Conservation (phyloP, 2,888 invertebrate species). For the Linnaemya vulpina region DNA sequence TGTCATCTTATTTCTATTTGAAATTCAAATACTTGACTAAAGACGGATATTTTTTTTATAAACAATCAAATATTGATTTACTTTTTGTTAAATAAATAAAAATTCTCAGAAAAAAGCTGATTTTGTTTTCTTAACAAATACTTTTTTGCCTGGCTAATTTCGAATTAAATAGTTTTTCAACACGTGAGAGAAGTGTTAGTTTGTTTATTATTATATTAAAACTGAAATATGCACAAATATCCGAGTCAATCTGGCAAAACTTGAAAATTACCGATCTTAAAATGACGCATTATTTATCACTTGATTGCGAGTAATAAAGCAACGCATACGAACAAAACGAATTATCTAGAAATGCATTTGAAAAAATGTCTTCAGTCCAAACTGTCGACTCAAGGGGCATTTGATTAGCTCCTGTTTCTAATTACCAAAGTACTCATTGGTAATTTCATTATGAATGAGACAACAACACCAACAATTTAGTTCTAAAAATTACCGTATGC, state of each 20-base stretch:
- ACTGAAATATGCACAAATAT: neutral
- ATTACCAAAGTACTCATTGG: too few relatives aligned
- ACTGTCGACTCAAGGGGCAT: too few relatives aligned
- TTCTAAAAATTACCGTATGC: too few relatives aligned
- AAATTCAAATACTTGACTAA: slow-evolving; percentile 15
- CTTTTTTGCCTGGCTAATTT: slow-evolving; percentile 13
- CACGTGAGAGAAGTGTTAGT: slow-evolving; percentile 41
- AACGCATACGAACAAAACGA: too few relatives aligned
- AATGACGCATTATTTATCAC: neutral
- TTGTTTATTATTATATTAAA: neutral
- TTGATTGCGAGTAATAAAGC: neutral
- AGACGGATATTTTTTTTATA: slow-evolving; percentile 22
- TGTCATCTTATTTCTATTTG: slow-evolving; percentile 25
- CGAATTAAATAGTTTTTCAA: slow-evolving; percentile 30
- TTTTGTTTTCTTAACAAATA: neutral
- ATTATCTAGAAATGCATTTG: too few relatives aligned
- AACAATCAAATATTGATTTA: slow-evolving; percentile 63
- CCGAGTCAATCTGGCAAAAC: neutral
- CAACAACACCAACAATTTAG: too few relatives aligned
- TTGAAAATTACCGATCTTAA: neutral
- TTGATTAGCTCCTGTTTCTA: too few relatives aligned
- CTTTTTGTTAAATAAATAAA: slow-evolving; percentile 62
- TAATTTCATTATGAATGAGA: too few relatives aligned
- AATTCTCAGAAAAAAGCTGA: neutral
- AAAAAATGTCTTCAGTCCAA: too few relatives aligned